Evolutionary conservation across 2,113 vertebrate genomes (phyloP), one percentile per base, ranked within the genome.

Genomic region (Panthera tigris): DNA sequence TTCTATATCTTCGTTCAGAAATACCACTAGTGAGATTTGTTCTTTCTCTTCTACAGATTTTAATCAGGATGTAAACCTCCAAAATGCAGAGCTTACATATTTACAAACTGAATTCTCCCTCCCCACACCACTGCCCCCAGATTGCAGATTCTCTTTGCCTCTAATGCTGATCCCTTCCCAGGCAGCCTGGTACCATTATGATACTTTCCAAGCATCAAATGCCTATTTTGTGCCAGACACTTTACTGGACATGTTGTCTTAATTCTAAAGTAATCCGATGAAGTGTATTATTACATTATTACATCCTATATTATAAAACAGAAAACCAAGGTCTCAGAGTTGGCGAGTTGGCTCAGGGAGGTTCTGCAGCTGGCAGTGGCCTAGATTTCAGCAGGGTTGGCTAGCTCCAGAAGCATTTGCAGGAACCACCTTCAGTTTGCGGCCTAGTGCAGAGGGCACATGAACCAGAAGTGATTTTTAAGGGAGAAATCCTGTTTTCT

Each of bases 401-500:
- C 92, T 1, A 1, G n/a, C 71, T 87, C 48, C 61, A 55, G 12
- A 81, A 27, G 16, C 2, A 1, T 68, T 85, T 86, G 33, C 52
- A 55, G 36, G 50, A 23, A 5, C 78, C 4, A 11, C 21, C 5
- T 82, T 33, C 39, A 78, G 45, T 68, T 65, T 36, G 41, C 39
- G 74, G 55, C 78, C 92, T 71, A 15, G 45, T 45, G 13, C 16
- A 21, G n/a, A 74, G 65, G 69, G 45, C 41, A 18, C 7, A 2
- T 19, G 65, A 74, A 50, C 19, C 10, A 12, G 69, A 48, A 83
- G 76, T 74, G 13, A 83, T 18, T 52, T 21, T 68, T 52, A 68
- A 94, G 48, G 61, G 74, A 91, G n/a, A 94, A 95, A 83, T 57
- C 48, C 23, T 55, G 31, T 68, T 82, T 82, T 97, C 41, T 80